Evolutionary conservation across 2,797 vertebrate genomes (phyloP).

Genomic region (Peromyscus nudipes): DNA sequence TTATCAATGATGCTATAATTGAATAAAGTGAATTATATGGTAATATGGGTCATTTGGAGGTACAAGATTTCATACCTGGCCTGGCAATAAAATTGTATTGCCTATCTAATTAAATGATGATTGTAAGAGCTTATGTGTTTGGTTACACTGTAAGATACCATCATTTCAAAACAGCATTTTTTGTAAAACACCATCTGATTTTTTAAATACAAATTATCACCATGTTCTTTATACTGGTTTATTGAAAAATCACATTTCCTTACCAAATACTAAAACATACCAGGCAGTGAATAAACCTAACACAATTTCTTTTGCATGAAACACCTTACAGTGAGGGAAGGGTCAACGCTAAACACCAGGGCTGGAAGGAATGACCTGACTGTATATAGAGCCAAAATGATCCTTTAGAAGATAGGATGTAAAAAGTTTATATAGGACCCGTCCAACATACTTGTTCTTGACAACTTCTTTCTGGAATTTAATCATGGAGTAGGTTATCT

Average conservation of each 20-base stretch:
- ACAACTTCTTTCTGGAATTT: slow-evolving; percentile 23
- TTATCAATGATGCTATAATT: slow-evolving; percentile 4
- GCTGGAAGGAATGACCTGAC: background rate
- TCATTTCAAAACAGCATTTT: slow-evolving; percentile 57
- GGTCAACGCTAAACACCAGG: background rate
- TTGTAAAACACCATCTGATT: slow-evolving; percentile 20
- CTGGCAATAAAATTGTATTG: slow-evolving; percentile 41
- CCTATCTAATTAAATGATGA: background rate
- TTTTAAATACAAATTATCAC: slow-evolving; percentile 53
- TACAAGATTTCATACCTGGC: slow-evolving; percentile 14
- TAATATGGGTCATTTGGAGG: slow-evolving; percentile 38
- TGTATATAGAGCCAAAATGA: background rate
- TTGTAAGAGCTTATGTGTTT: slow-evolving; percentile 8
- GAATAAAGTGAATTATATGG: slow-evolving; percentile 32
- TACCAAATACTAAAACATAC: slow-evolving; percentile 43
- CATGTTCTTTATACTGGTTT: background rate
- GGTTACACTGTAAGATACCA: slow-evolving; percentile 36
- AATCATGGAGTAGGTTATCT: background rate
- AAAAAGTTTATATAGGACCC: background rate
- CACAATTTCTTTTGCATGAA: slow-evolving; percentile 19
- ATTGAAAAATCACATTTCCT: slow-evolving; percentile 58
- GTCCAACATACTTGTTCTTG: slow-evolving; percentile 18
- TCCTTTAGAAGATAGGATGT: background rate
- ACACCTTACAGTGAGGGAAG: background rate
- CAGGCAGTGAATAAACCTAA: slow-evolving; percentile 15